Conservation (phyloP, 2,797 vertebrate genomes). For the Gouania willdenowi region DNA sequence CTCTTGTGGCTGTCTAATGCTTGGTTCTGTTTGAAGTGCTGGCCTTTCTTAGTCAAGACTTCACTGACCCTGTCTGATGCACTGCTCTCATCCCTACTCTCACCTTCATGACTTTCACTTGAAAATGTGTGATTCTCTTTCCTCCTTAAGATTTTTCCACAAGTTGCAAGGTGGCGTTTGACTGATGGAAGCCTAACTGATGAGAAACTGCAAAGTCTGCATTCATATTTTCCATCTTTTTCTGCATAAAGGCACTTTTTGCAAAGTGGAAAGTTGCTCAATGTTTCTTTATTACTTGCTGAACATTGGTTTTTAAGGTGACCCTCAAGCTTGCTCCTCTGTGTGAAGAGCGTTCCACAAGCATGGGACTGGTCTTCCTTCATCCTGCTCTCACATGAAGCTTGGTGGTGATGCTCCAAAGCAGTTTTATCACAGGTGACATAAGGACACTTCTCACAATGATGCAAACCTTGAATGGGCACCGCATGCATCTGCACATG, state of each 20-base stretch:
- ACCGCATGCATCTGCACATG: conserved; percentile 91
- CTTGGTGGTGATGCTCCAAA: conserved; percentile 76
- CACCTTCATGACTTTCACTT: conserved; percentile 5
- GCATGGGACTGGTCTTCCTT: conserved; percentile 71
- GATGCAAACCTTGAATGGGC: conserved; percentile 73
- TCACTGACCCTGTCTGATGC: background rate
- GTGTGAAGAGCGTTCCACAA: conserved; percentile 88
- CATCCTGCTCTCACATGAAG: conserved; percentile 70
- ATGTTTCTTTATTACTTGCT: too few species aligned
- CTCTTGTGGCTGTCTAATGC: conserved; percentile 79
- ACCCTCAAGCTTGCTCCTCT: conserved; percentile 84
- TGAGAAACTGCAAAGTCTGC: conserved; percentile 79
- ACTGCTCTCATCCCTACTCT: background rate
- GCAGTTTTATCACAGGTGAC: conserved; percentile 79
- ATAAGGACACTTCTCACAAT: conserved; percentile 81
- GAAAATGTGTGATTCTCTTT: background rate
- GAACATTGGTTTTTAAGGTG: conserved; percentile 85
- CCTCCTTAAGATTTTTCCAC: conserved; percentile 36
- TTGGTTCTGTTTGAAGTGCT: conserved; percentile 76
- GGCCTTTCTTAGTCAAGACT: conserved; percentile 8
- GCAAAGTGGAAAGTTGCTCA: too few species aligned
- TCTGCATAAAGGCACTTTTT: conserved; percentile 16
- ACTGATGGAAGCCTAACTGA: conserved; percentile 80
- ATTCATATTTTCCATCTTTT: conserved; percentile 76
- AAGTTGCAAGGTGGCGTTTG: conserved; percentile 72